Conservation (phyloP, 2,888 invertebrate genomes). For the Melanostoma scalare region DNA sequence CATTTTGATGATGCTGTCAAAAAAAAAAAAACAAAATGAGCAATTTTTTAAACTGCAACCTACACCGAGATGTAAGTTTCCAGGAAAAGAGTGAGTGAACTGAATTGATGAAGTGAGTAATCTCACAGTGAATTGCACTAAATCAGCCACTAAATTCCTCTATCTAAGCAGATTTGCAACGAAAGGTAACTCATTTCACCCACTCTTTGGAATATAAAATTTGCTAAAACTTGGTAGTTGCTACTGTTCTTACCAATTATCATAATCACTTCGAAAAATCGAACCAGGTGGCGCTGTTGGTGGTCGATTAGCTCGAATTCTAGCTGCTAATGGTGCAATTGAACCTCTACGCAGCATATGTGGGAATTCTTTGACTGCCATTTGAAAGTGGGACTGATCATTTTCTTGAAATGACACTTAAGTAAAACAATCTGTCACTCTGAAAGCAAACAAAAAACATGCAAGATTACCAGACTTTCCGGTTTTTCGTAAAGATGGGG, state of each 20-base stretch:
- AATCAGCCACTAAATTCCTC: too few species aligned
- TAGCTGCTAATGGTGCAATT: slow-evolving; percentile 80
- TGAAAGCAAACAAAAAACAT: neutral
- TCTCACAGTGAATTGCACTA: too few species aligned
- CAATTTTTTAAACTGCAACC: too few species aligned
- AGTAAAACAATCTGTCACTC: slow-evolving; percentile 35
- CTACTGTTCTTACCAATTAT: slow-evolving; percentile 66
- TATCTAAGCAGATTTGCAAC: too few species aligned
- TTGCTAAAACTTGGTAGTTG: neutral
- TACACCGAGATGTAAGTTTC: too few species aligned
- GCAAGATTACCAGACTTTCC: slow-evolving; percentile 81
- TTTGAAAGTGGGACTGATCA: slow-evolving; percentile 79
- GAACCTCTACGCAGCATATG: slow-evolving; percentile 81
- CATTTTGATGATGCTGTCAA: slow-evolving; percentile 48
- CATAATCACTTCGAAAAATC: slow-evolving; percentile 76
- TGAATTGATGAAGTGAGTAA: too few species aligned
- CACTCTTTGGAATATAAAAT: neutral
- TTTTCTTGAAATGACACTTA: slow-evolving; percentile 82
- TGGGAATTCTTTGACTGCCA: slow-evolving; percentile 80
- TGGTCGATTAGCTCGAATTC: slow-evolving; percentile 80
- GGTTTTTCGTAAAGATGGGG: slow-evolving; percentile 80
- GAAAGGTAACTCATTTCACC: too few species aligned
- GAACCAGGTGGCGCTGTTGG: slow-evolving; percentile 81
- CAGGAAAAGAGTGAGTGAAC: too few species aligned
- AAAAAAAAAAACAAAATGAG: neutral